Evolutionary conservation across 2,797 vertebrate species (phyloP).

Genomic region (Cyclopterus lumpus): DNA sequence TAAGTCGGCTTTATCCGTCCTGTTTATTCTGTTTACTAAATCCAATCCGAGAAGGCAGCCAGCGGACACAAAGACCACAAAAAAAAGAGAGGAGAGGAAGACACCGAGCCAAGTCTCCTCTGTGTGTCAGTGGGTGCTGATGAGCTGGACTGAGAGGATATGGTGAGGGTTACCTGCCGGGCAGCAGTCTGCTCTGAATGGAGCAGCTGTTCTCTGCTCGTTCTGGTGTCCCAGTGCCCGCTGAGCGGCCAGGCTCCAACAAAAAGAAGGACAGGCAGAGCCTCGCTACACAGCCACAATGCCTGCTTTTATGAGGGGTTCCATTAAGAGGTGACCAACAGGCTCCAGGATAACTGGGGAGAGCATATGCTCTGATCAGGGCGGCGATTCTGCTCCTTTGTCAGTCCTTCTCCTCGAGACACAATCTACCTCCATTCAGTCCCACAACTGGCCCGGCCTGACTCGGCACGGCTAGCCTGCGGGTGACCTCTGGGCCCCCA

Average conservation of each 20-base stretch:
- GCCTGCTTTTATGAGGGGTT: constrained; percentile 56
- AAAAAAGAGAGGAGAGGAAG: constrained; percentile 27
- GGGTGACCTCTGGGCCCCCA: constrained; percentile 49
- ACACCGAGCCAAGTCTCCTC: constrained; percentile 56
- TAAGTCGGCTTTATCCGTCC: constrained; percentile 32
- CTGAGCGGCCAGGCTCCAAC: constrained; percentile 56
- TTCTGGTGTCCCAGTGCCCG: constrained; percentile 59
- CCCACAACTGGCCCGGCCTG: constrained; percentile 35
- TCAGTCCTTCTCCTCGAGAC: constrained; percentile 51
- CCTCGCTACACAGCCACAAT: constrained; percentile 56
- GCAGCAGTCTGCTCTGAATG: constrained; percentile 79
- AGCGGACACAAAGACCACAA: constrained; percentile 60
- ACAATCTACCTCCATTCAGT: constrained; percentile 54
- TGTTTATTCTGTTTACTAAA: constrained; percentile 47
- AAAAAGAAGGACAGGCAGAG: constrained; percentile 55
- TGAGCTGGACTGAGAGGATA: constrained; percentile 64
- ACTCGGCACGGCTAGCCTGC: constrained; percentile 40
- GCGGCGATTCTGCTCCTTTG: constrained; percentile 47
- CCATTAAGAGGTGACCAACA: constrained; percentile 69
- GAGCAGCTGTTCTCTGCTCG: constrained; percentile 76
- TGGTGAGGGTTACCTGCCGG: constrained; percentile 67
- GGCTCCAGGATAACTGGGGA: constrained; percentile 59
- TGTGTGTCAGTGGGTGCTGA: constrained; percentile 66
- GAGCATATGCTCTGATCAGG: constrained; percentile 68
- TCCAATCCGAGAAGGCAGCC: constrained; percentile 66